Evolutionary conservation across 2,797 vertebrate genomes (phyloP), one percentile per base, ranked within the genome.

Genomic region (Megalops cyprinoides): DNA sequence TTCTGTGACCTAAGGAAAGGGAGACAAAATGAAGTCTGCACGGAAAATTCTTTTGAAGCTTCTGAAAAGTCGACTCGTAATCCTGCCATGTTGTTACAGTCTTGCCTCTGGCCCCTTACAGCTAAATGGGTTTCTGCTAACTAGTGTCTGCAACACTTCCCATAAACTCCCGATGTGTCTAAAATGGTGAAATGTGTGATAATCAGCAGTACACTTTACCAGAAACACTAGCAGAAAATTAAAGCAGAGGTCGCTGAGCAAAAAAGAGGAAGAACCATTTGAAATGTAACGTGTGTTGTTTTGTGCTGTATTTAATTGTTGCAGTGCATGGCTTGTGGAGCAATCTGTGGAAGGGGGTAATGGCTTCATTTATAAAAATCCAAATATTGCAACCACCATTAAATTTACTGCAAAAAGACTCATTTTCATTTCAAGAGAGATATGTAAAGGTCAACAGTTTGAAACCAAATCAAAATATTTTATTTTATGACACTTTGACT

Each of bases 1-100:
- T 5, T 18, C 39, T 10, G 69, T 42, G 23, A 73, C n/a, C 69
- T 20, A 2, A 25, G 18, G 3, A 8, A 18, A 28, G 73, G 3
- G 46, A n/a, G n/a, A n/a, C n/a, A n/a, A n/a, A n/a, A 23, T 51
- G 23, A 75, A 49, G 1, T 1, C 51, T 31, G 7, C 51, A 53
- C 37, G 49, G 74, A 48, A 34, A 55, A 55, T 14, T 18, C 74
- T 31, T 56, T 56, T 56, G 74, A 76, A 53, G 74, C 56, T 18
- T 39, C 4, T 18, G 6, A 25, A 20, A 14, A 76, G 51, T 23
- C 37, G n/a, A 51, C 10, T 15, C 44, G 51, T 23, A 49, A 75
- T 75, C 28, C 37, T 15, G 15, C 67, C 34, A 9, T n/a, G 15
- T 44, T 71, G 39, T 71, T 71, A 6, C 20, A 44, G 4, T 37